These are phyloP conservation scores for Dioctria linearis DNA, from an alignment of 2,888 invertebrate genomes.

Conservation along the genomic window DNA sequence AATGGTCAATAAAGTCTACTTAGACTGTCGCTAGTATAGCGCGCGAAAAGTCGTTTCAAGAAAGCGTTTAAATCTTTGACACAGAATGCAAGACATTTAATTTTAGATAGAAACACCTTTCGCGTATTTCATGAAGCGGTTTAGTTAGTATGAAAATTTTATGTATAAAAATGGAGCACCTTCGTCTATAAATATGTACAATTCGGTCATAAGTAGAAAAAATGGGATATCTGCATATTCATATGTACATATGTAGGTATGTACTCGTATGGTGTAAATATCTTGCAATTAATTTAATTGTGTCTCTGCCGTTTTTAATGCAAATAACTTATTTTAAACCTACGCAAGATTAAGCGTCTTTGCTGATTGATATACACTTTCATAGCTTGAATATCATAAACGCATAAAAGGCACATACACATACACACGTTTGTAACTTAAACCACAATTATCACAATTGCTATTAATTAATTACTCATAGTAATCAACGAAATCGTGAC, in stretches of 20 bases:
- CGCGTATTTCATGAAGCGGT: conserved; percentile 25
- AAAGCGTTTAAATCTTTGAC: conserved; percentile 14
- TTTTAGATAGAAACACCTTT: conserved; percentile 14
- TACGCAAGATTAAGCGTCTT: not conserved
- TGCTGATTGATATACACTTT: conserved; percentile 35
- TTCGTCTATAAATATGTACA: not conserved
- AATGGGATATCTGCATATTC: not conserved
- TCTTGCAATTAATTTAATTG: conserved; percentile 9
- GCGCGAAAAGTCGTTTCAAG: conserved; percentile 1
- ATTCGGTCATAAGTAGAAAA: not conserved
- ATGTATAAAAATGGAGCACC: conserved; percentile 16
- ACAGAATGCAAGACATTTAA: conserved; percentile 24
- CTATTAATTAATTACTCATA: conserved; percentile 37
- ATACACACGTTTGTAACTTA: not conserved
- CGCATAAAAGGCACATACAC: not conserved
- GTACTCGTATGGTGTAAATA: not conserved
- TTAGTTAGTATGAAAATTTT: conserved; percentile 3
- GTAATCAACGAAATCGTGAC: conserved; percentile 48
- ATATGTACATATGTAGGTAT: too few relatives aligned
- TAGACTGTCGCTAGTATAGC: not conserved
- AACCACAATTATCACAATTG: conserved; percentile 43
- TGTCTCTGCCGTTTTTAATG: not conserved
- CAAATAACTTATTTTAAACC: too few relatives aligned
- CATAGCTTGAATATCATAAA: not conserved
- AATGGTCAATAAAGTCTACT: too few relatives aligned